These are phyloP conservation scores for Brienomyrus longianalis DNA, from an alignment of 2,113 vertebrate species.

Conservation along the genomic window DNA sequence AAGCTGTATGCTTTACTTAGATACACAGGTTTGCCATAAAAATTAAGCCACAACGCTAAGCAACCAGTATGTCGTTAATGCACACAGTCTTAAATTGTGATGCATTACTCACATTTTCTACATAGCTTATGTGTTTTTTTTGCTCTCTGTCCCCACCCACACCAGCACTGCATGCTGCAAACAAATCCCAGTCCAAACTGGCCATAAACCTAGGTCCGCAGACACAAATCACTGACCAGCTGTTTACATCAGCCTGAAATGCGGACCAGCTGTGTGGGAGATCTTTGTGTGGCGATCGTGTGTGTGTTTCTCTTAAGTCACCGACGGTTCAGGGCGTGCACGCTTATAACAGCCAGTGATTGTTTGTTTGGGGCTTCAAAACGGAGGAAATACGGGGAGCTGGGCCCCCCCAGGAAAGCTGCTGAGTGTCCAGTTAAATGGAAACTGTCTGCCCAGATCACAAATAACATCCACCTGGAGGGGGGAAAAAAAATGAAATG, in stretches of 20 bases:
- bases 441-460: not conserved
- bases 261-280: not conserved
- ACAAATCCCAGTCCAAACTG: not conserved
- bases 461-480: constrained; percentile 2
- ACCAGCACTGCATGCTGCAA: not conserved
- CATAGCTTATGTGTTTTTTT: not conserved
- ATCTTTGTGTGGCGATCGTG: not conserved
- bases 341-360: not conserved
- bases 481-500: not conserved
- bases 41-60: not conserved
- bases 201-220: not conserved
- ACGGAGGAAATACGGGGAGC: not conserved
- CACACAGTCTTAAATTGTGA: not conserved
- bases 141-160: not conserved
- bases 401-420: not conserved
- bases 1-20: not conserved
- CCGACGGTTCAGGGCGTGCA: not conserved
- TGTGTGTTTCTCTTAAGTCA: not conserved
- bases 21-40: not conserved
- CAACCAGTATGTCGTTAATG: not conserved
- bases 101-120: not conserved
- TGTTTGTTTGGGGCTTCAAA: not conserved
- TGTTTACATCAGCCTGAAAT: not conserved
- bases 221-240: not conserved
- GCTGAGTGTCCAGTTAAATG: not conserved